These are phyloP conservation scores for Oncorhynchus mykiss DNA, from an alignment of 2,113 vertebrate genomes.

Conservation along the genomic window DNA sequence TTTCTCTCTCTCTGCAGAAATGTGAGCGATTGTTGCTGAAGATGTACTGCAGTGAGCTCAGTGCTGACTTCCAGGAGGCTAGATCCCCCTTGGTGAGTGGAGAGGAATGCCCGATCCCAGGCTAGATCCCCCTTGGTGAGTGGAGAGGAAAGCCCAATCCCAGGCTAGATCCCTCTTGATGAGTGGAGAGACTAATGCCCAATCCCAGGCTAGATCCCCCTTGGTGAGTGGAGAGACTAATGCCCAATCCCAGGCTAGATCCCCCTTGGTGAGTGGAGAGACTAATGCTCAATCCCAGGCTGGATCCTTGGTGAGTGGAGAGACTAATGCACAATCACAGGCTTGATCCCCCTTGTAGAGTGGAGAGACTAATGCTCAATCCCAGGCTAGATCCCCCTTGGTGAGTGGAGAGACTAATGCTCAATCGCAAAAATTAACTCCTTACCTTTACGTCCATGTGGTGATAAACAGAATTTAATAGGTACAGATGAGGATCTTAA, in stretches of 20 bases:
- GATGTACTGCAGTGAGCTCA: slow-evolving; percentile 82
- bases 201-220: slow-evolving; percentile 67
- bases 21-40: slow-evolving; percentile 86
- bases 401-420: slow-evolving; percentile 69
- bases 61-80: slow-evolving; percentile 77
- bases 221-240: slow-evolving; percentile 73
- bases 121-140: slow-evolving; percentile 80
- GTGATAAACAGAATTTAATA: no score
- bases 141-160: slow-evolving; percentile 12
- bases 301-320: slow-evolving; percentile 75
- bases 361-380: neutral
- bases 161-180: slow-evolving; percentile 77
- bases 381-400: slow-evolving; percentile 71
- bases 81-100: slow-evolving; percentile 80
- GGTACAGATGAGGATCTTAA: no score
- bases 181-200: slow-evolving; percentile 53
- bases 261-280: slow-evolving; percentile 76
- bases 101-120: slow-evolving; percentile 30
- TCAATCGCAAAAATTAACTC: no score
- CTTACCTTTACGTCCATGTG: no score
- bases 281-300: slow-evolving; percentile 45
- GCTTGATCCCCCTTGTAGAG: slow-evolving; percentile 65
- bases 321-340: slow-evolving; percentile 28
- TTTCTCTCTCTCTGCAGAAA: slow-evolving; percentile 68
- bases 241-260: slow-evolving; percentile 54